Evolutionary conservation across 2,113 vertebrate species (phyloP), one percentile per base, ranked within the genome.

Genomic region (Festucalex cinctus): DNA sequence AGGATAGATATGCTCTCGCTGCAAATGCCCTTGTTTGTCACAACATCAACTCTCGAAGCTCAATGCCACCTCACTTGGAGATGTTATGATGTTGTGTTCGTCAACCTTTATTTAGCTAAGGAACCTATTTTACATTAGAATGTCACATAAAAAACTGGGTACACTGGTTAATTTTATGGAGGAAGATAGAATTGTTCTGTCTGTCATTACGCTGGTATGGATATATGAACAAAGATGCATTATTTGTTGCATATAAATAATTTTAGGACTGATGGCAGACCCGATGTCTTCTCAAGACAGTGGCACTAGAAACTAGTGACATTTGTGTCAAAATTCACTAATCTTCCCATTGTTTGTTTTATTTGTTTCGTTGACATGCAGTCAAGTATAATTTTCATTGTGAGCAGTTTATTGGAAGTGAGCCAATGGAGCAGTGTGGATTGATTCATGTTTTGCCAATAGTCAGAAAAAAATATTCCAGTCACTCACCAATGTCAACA

Each of bases 1-100:
- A 36, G 36, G 68, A 64, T 65, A 46, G 68, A 64, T 65, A 46
- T 54, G 39, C 20, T 39, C 35, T 43, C 0, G 12, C 24, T 64
- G 43, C 37, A 9, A 6, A 6, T 61, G 13, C n/a, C 10, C 12
- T 41, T 36, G 57, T 59, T 60, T 39, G n/a, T 12, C 57, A 12
- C 35, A 22, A 20, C 20, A 22, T 60, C 58, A 6, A 5, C 26
- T 49, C 9, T 49, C 19, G 19, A 49, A 20, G 13, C 26, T 28
- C 53, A 13, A 0, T 8, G 19, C 3, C 36, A 39, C 0, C 35
- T 22, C 37, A 43, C 37, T 62, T 41, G 6, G 37, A 6, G 20
- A 20, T 36, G 20, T 60, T 41, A 1, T 41, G 12, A 14, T 8
- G n/a, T 59, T 1, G n/a, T 8, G 20, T 51, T 22, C 8, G 9